Percentiles rank a stretch among this genome's conserved stretches.
These are phyloP conservation scores for Laticauda colubrina DNA, from an alignment of 2,113 vertebrate species.

Conservation along the genomic window DNA sequence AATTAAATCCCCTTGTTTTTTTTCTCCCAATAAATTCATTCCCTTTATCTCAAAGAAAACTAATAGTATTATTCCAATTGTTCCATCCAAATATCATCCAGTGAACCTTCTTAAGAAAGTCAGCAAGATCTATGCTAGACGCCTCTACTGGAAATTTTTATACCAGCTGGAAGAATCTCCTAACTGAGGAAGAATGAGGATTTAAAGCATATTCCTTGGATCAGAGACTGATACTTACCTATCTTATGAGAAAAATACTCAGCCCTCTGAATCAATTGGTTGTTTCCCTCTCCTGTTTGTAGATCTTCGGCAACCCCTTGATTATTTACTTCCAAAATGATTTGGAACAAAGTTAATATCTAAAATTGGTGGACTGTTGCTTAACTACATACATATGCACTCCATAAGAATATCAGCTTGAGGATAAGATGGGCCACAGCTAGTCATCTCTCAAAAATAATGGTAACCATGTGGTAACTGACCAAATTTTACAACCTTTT, in stretches of 20 bases:
- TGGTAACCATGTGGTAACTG: not conserved
- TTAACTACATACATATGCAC: not conserved
- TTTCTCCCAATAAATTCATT: not conserved
- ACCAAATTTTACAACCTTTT: not conserved
- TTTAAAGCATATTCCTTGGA: not conserved
- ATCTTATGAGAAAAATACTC: not conserved
- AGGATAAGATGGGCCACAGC: not conserved
- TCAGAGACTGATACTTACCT: not conserved
- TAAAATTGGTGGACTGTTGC: not conserved
- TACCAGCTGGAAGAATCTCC: not conserved
- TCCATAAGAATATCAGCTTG: not conserved
- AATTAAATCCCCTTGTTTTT: not conserved
- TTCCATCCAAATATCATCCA: not conserved
- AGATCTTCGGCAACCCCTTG: not conserved
- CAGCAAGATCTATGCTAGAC: not conserved
- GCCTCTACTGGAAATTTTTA: not conserved
- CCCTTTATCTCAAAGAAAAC: not conserved
- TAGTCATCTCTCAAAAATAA: not conserved
- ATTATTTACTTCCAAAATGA: not conserved
- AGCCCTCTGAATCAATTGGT: not conserved
- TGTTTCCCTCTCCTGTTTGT: rapidly evolving
- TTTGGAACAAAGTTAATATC: not conserved
- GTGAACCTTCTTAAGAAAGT: not conserved
- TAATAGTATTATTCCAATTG: not conserved
- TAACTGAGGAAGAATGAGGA: not conserved